Percentiles rank a stretch among this genome's conserved stretches.
These are phyloP conservation scores for Tortrix viridana DNA, from an alignment of 2,888 invertebrate genomes.

Conservation along the genomic window DNA sequence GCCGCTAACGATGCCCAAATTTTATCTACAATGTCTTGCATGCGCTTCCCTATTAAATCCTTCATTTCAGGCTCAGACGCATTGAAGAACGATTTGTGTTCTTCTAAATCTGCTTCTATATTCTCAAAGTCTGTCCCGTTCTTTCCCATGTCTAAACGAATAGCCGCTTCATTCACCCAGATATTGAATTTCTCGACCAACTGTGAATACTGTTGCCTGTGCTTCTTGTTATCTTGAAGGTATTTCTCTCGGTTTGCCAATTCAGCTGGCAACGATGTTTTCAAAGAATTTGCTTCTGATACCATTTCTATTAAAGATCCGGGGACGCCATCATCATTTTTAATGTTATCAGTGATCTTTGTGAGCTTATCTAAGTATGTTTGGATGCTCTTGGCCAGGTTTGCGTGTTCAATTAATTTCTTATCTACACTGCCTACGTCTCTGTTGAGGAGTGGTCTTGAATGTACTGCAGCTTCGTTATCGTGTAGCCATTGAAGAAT, in stretches of 20 bases:
- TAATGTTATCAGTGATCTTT: constrained; percentile 88
- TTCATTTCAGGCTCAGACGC: constrained; percentile 90
- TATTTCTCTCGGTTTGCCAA: constrained; percentile 92
- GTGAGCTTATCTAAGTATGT: constrained; percentile 88
- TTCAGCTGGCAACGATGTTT: constrained; percentile 91
- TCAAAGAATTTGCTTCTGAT: constrained; percentile 91
- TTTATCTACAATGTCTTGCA: constrained; percentile 93
- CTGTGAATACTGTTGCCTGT: constrained; percentile 90
- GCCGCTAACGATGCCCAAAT: constrained; percentile 94
- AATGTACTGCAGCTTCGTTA: constrained; percentile 92
- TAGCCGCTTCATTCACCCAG: constrained; percentile 93
- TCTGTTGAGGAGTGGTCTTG: constrained; percentile 91
- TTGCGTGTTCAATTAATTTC: constrained; percentile 90
- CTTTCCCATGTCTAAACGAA: constrained; percentile 89
- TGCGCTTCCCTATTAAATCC: constrained; percentile 91
- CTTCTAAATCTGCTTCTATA: constrained; percentile 91
- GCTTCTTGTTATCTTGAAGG: constrained; percentile 89
- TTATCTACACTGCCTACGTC: constrained; percentile 91
- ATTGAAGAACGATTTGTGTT: constrained; percentile 93
- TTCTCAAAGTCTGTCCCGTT: constrained; percentile 95
- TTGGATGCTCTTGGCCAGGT: constrained; percentile 87
- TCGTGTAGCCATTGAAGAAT: constrained; percentile 93
- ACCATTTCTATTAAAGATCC: constrained; percentile 92
- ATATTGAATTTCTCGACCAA: constrained; percentile 90
- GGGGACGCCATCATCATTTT: constrained; percentile 91